These are phyloP conservation scores for Rhizoglyphus robini DNA, from an alignment of 1,140 invertebrate genomes.

Conservation along the genomic window DNA sequence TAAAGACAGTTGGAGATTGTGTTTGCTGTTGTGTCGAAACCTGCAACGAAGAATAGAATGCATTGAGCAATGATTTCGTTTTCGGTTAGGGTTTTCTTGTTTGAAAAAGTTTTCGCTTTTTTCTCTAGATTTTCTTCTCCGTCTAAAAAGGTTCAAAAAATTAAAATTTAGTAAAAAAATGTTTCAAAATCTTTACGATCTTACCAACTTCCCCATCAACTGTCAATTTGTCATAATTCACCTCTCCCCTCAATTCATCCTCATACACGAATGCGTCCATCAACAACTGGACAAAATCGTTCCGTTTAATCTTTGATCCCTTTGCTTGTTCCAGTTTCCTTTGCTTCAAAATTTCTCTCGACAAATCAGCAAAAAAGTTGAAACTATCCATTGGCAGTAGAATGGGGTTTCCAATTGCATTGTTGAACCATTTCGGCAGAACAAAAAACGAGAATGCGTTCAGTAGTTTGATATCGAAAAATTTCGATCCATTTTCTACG, in stretches of 20 bases:
- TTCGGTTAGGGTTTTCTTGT: constrained; percentile 37
- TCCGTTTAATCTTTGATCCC: neutral
- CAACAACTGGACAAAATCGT: neutral
- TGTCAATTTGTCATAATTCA: constrained; percentile 3
- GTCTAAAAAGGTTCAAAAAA: too few relatives aligned
- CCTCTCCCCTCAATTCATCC: neutral
- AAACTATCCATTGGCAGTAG: neutral
- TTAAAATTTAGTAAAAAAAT: too few relatives aligned
- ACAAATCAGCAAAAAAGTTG: neutral
- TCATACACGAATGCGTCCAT: constrained; percentile 1
- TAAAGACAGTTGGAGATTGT: constrained; percentile 49
- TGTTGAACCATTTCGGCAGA: neutral
- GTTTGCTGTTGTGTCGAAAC: constrained; percentile 59
- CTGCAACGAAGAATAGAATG: constrained; percentile 53
- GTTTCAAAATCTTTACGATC: too few relatives aligned
- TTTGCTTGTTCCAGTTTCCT: neutral
- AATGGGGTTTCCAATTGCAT: neutral
- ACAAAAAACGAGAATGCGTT: neutral
- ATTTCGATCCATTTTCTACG: neutral
- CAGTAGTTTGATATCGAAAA: neutral
- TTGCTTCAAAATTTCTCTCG: neutral
- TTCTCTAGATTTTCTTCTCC: neutral
- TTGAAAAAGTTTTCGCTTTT: neutral
- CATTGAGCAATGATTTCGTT: constrained; percentile 40
- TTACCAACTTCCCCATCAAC: neutral